Evolutionary conservation across 1,140 invertebrate species (phyloP), one percentile per base, ranked within the genome.

Genomic region (Drosophila kikkawai): DNA sequence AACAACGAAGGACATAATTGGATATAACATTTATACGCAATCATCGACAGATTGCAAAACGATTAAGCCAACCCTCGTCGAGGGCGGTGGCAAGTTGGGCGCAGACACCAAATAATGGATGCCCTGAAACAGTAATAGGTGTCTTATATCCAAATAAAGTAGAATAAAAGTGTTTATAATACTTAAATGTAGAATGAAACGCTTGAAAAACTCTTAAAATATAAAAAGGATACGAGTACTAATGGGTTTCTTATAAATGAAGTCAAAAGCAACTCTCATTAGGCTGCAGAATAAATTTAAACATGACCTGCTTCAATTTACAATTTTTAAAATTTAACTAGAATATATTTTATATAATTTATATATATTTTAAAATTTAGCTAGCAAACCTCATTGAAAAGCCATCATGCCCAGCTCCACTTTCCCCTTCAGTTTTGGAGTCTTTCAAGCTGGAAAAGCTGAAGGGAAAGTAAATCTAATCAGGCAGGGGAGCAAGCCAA

Each of bases 11-110:
- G 34, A 70, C 68, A 90, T 90, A 88, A 88, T 90, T 88, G 85
- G 85, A 90, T 88, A 85, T 85, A 88, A 90, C 85, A 91, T 90
- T 92, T 88, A 91, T 86, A 92, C 83, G 81, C 80, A 91, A 91
- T 92, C 79, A 92, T 92, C 84, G 84, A 82, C 91, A 92, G 91
- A 92, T 92, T 92, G 84, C 83, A 78, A 92, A 92, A 91, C 83
- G 91, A 92, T 92, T 92, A 92, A 92, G 84, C 45, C 84, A 80
- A 88, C 84, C 80, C 85, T 80, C 74, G 60, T 58, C 56, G 15
- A 41, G 8, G 19, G 34, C 15, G 17, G 41, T 32, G 65, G 75
- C 7, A 73, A 84, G 69, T 76, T 66, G 42, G 1, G 13, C n/a
- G 7, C 4, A 3, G 12, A 39, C 36, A 56, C 53, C 53, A 26